Evolutionary conservation across 2,888 invertebrate species (phyloP), one percentile per base, ranked within the genome.

Genomic region (Cerastis leucographa): DNA sequence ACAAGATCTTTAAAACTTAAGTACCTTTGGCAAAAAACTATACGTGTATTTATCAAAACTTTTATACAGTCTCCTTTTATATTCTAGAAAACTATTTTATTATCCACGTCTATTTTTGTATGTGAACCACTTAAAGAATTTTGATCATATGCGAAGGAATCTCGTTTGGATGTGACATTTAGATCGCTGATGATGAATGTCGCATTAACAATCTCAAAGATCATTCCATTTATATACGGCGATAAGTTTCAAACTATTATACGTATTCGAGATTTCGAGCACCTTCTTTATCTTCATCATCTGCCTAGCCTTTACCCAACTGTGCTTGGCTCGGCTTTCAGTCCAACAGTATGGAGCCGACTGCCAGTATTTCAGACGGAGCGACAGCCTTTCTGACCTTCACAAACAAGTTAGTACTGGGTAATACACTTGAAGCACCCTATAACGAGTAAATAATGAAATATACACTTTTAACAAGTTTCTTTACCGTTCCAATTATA

Each of bases 91-190:
- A 59, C 72, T 74, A 78, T 69, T 62, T 83, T 83, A 85, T 64
- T 65, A 65, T 68, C 51, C 40, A 61, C 69, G 61, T 66, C 74
- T 77, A 82, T 77, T 78, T 80, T 71, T 73, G 59, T 49, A 71
- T 85, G 64, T 74, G 70, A 81, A 79, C 81, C 74, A 76, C 72
- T 78, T 78, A 73, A 68, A 77, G 68, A 76, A 80, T 86, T 81
- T 80, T 69, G 80, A 76, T 82, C 19, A 65, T 84, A 79, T 62
- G 69, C 69, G 61, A 51, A 64, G 51, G 66, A 78, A 74, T 83
- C 76, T 62, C 59, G 78, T 78, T 80, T 74, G 7, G 19, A 81
- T 86, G 76, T 76, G 87, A 80, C 84, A 88, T 88, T 86, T 78
- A 81, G 80, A 73, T 84, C 66, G 17, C 19, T 44, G 67, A 75